Evolutionary conservation across 1,140 invertebrate species (phyloP), one percentile per base, ranked within the genome.

Genomic region (Drosophila sp.): DNA sequence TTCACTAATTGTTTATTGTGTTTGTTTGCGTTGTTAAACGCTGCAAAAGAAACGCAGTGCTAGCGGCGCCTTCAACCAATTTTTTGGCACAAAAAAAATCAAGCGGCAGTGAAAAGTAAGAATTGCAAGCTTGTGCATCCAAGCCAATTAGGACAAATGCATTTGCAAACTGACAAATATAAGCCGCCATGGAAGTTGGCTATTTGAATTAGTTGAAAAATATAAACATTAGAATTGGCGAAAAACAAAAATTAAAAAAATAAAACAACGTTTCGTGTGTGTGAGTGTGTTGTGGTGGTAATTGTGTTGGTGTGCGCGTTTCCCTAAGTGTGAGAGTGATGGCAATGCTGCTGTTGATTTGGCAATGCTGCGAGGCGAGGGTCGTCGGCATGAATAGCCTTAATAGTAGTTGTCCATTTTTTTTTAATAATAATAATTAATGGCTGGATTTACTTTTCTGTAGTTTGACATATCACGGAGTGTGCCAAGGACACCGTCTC

Each of bases 271-370:
- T 64, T 72, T 70, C 23, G 67, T 58, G 50, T 63, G 40, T 76
- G 61, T 72, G 56, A 60, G 17, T 60, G 57, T 27, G 44, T 27
- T 50, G 5, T n/a, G 17, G 11, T 35, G 33, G 33, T 38, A 10
- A 17, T 17, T 38, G 35, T 38, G 44, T 50, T 50, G 44, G 40
- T 47, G 17, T 44, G 60, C 41, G 60, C 47, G 38, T 30, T 17
- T 17, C 56, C 41, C 62, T 68, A 35, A 57, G 30, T 60, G 72
- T 63, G 60, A 23, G 60, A 58, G 33, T 61, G 60, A 40, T 61
- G 60, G 80, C 81, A 84, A 87, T 87, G 83, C 76, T 73, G 62
- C 79, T 70, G 72, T 78, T 68, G 76, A 79, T 83, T 89, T 87
- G 85, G 80, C 83, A 83, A 79, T 73, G 80, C 79, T 79, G 67